A percentile compares a stretch with the other conserved stretches of the same genome.
These are phyloP conservation scores for Meganola albula DNA, from an alignment of 2,888 invertebrate genomes.

Conservation along the genomic window DNA sequence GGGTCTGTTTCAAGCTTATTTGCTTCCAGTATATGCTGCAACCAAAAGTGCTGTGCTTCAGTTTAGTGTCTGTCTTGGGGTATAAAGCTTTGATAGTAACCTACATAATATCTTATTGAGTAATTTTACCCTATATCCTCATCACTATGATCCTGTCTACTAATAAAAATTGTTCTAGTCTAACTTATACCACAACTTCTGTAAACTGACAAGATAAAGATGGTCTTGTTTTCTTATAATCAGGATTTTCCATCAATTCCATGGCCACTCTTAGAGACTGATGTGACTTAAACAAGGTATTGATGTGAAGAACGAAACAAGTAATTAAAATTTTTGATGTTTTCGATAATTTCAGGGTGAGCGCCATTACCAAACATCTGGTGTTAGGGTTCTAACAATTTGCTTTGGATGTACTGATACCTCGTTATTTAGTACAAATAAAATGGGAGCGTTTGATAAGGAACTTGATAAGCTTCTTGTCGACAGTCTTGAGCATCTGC, in stretches of 20 bases:
- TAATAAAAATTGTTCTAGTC: too few relatives aligned
- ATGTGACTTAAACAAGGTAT: too few relatives aligned
- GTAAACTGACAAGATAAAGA: too few relatives aligned
- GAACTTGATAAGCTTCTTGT: constrained; percentile 31
- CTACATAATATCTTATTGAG: too few relatives aligned
- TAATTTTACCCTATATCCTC: too few relatives aligned
- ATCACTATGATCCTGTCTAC: too few relatives aligned
- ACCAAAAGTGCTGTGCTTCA: constrained; percentile 62
- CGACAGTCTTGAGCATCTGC: constrained; percentile 11
- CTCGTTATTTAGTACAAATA: constrained; percentile 35
- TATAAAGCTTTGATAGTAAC: too few relatives aligned
- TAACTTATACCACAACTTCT: too few relatives aligned
- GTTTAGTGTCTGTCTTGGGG: constrained; percentile 62
- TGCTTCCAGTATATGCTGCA: constrained; percentile 54
- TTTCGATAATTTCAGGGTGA: constrained; percentile 40
- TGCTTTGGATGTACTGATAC: constrained; percentile 64
- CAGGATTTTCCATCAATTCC: too few relatives aligned
- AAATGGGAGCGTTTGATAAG: constrained; percentile 43
- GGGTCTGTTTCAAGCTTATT: constrained; percentile 38
- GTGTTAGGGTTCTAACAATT: constrained; percentile 54
- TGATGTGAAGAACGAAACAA: too few relatives aligned
- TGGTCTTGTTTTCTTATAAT: too few relatives aligned
- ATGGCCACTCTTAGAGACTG: too few relatives aligned
- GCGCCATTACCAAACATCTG: constrained; percentile 42
- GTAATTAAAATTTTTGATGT: constrained; percentile 4